Percentiles rank a stretch among this genome's conserved stretches.
Conservation (phyloP, 2,888 invertebrate species). For the Ptychoptera albimana region DNA sequence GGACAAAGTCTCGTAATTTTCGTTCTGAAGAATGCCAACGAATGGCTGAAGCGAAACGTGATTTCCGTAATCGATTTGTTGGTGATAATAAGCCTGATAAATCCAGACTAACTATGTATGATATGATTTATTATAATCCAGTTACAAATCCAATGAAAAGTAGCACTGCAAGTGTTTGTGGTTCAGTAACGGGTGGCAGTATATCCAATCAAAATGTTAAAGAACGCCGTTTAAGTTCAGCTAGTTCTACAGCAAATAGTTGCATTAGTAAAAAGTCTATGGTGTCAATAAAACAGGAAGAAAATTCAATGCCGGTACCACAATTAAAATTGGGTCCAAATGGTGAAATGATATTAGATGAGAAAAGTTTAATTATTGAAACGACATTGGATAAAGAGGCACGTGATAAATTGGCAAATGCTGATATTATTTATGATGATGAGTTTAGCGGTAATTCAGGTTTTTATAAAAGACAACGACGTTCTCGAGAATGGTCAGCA, state of each 20-base stretch:
- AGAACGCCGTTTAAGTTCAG: constrained; percentile 10
- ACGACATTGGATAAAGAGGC: constrained; percentile 46
- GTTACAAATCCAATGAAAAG: constrained; percentile 53
- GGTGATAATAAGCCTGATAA: constrained; percentile 38
- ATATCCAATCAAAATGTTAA: constrained; percentile 13
- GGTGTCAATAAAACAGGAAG: constrained; percentile 9
- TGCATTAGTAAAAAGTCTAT: constrained; percentile 5
- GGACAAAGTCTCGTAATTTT: not conserved
- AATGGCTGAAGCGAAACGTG: constrained; percentile 36
- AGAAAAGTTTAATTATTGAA: constrained; percentile 67
- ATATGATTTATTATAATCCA: constrained; percentile 85
- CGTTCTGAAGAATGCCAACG: constrained; percentile 34
- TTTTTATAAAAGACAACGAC: constrained; percentile 46
- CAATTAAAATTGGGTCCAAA: constrained; percentile 75
- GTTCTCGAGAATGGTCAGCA: constrained; percentile 57
- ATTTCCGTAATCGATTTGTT: constrained; percentile 35
- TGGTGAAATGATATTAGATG: constrained; percentile 72
- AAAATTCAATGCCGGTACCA: constrained; percentile 46
- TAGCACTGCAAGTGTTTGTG: constrained; percentile 16
- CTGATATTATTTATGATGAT: constrained; percentile 49
- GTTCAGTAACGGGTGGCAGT: constrained; percentile 4
- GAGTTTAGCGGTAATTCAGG: constrained; percentile 34
- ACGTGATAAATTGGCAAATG: constrained; percentile 45
- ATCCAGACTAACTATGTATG: constrained; percentile 70
- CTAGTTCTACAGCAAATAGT: constrained; percentile 1